A percentile compares a stretch with the other conserved stretches of the same genome.
Conservation (phyloP, 2,888 invertebrate genomes). For the Cactoblastis cactorum region DNA sequence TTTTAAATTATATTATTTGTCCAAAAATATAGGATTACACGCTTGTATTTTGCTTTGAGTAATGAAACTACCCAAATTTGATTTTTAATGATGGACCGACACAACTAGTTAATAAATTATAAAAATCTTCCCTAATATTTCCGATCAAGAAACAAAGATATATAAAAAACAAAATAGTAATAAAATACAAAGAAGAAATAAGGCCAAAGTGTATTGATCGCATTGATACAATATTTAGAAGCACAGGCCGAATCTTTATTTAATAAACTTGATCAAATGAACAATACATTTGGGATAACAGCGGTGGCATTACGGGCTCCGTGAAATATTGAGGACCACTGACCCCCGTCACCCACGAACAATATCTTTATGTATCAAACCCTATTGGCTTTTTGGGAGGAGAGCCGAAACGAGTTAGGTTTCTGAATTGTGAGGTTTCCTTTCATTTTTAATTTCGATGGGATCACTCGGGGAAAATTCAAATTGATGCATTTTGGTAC, state of each 20-base stretch:
- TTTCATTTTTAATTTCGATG: background rate
- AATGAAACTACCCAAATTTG: too few species aligned
- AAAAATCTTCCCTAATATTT: background rate
- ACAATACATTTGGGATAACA: constrained; percentile 52
- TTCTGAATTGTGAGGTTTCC: background rate
- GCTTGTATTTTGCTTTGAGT: too few species aligned
- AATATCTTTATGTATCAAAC: constrained; percentile 17
- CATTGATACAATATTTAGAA: constrained; percentile 31
- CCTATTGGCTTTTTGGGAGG: background rate
- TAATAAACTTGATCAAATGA: constrained; percentile 58
- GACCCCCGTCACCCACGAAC: constrained; percentile 24
- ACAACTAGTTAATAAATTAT: background rate
- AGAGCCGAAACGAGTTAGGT: background rate
- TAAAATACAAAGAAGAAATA: constrained; percentile 12
- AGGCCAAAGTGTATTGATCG: constrained; percentile 12
- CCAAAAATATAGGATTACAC: too few species aligned
- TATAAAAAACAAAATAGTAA: too few species aligned
- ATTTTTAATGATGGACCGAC: too few species aligned
- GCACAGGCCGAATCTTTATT: constrained; percentile 45
- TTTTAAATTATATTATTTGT: too few species aligned
- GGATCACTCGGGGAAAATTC: too few species aligned
- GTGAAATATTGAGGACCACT: constrained; percentile 28
- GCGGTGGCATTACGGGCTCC: constrained; percentile 6
- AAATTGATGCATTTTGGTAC: too few species aligned
- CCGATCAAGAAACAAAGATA: constrained; percentile 6